These are phyloP conservation scores for Falco rusticolus DNA, from an alignment of 2,797 vertebrate species.

Conservation along the genomic window DNA sequence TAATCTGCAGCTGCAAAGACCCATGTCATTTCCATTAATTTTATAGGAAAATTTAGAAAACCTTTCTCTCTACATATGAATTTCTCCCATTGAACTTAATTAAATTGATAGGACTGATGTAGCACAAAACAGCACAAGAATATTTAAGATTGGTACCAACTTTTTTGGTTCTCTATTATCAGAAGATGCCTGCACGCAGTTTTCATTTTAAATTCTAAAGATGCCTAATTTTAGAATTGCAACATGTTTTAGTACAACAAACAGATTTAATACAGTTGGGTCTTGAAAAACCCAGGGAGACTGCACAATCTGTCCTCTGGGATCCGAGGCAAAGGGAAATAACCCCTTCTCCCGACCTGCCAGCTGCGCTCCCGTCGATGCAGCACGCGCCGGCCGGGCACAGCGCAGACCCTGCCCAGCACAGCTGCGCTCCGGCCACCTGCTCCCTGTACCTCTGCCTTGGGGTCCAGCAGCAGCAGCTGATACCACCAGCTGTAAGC, in stretches of 20 bases:
- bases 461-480: not conserved
- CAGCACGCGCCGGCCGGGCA: not conserved
- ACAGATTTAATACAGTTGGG: not conserved
- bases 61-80: not conserved
- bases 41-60: not conserved
- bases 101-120: not conserved
- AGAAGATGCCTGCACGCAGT: not conserved
- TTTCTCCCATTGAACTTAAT: not conserved
- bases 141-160: not conserved
- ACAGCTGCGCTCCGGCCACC: not conserved
- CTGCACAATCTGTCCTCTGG: not conserved
- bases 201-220: not conserved
- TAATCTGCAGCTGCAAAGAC: not conserved
- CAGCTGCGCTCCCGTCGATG: not conserved
- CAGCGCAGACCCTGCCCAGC: fast-evolving
- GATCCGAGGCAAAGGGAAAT: not conserved
- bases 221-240: not conserved
- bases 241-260: not conserved
- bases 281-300: not conserved
- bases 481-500: not conserved
- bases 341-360: not conserved
- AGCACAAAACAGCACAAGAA: not conserved
- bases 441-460: not conserved
- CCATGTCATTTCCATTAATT: not conserved
- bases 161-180: not conserved